These are phyloP conservation scores for Lepilemur ruficaudatus DNA, from an alignment of 2,797 vertebrate genomes.

Conservation along the genomic window DNA sequence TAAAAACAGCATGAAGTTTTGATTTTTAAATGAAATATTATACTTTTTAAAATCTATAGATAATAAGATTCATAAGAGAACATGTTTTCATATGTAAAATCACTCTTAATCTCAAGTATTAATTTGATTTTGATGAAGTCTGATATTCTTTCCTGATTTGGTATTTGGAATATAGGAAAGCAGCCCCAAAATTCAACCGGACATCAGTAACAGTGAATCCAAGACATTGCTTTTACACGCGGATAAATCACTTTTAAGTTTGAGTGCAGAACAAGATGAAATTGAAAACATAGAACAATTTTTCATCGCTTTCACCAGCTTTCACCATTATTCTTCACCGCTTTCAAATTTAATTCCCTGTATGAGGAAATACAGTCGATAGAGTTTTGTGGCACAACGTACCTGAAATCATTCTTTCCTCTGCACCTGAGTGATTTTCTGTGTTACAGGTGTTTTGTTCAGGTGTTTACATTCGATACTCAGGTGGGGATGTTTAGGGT, in stretches of 20 bases:
- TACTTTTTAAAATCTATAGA: background rate
- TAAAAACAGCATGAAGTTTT: background rate
- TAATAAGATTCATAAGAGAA: background rate
- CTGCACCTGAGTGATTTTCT: background rate
- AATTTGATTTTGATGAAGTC: background rate
- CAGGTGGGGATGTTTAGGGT: background rate
- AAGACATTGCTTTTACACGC: background rate
- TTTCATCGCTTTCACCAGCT: constrained; percentile 58
- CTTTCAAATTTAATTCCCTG: constrained; percentile 56
- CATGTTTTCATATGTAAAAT: background rate
- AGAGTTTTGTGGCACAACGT: background rate
- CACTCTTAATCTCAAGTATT: background rate
- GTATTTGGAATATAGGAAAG: background rate
- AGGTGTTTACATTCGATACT: background rate
- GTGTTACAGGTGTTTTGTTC: background rate
- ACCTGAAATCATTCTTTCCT: constrained; percentile 6
- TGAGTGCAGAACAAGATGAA: constrained; percentile 31
- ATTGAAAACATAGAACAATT: constrained; percentile 66
- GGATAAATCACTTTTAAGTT: constrained; percentile 63
- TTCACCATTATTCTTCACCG: constrained; percentile 50
- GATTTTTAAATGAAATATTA: background rate
- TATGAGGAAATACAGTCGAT: background rate
- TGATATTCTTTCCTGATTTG: background rate
- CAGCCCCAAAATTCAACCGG: background rate
- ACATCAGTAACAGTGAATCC: background rate